A percentile compares a stretch with the other conserved stretches of the same genome.
Evolutionary conservation across 2,113 vertebrate species (phyloP).

Genomic region (Brachypteracias leptosomus): DNA sequence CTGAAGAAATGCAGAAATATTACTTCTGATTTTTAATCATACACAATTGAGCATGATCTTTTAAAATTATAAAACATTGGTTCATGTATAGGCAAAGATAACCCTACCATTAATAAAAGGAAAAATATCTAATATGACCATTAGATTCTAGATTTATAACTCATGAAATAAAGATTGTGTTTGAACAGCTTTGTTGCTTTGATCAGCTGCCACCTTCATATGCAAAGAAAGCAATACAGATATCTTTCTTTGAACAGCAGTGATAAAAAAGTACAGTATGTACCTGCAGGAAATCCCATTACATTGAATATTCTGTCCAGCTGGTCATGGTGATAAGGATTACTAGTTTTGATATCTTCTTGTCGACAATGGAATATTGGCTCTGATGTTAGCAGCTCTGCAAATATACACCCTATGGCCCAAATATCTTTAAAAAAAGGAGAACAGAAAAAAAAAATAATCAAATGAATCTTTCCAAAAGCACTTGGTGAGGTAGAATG

Average conservation of each 20-base stretch:
- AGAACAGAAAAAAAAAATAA: constrained; percentile 55
- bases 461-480: constrained; percentile 72
- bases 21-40: not conserved
- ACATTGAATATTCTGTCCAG: constrained; percentile 99
- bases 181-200: constrained; percentile 41
- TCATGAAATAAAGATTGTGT: not conserved
- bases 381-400: constrained; percentile 98
- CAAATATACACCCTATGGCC: constrained; percentile 99
- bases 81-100: not conserved
- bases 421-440: constrained; percentile 89
- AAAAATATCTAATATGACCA: not conserved
- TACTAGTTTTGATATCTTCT: constrained; percentile 99
- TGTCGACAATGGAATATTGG: constrained; percentile 99
- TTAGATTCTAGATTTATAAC: not conserved
- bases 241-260: constrained; percentile 62
- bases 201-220: constrained; percentile 48
- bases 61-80: not conserved
- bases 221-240: constrained; percentile 26
- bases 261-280: constrained; percentile 56
- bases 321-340: constrained; percentile 99
- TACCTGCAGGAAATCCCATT: constrained; percentile 99
- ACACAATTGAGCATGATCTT: not conserved
- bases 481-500: not conserved
- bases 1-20: not conserved
- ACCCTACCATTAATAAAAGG: not conserved